These are phyloP conservation scores for Perdita meconis DNA, from an alignment of 2,888 invertebrate genomes.

Conservation along the genomic window DNA sequence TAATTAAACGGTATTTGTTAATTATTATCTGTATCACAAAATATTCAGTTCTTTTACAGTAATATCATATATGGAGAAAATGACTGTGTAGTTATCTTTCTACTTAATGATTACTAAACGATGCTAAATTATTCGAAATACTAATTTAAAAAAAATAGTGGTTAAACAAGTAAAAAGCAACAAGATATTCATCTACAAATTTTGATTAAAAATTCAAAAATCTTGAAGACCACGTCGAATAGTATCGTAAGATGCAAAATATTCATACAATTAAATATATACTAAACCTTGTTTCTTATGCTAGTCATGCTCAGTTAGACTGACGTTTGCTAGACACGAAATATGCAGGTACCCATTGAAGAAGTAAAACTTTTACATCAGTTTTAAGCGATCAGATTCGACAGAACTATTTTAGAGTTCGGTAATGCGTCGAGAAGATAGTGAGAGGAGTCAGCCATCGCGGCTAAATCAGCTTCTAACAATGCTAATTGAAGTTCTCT, in stretches of 20 bases:
- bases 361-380: constrained; percentile 38
- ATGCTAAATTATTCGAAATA: neutral
- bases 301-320: neutral
- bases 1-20: constrained; percentile 17
- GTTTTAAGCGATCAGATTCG: constrained; percentile 79
- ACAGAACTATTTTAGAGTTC: constrained; percentile 79
- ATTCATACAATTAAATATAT: constrained; percentile 2
- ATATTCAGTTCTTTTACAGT: constrained; percentile 46
- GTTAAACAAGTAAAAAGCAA: neutral
- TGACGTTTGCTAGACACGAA: constrained; percentile 23
- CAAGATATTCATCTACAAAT: neutral
- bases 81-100: constrained; percentile 15
- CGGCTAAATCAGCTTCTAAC: constrained; percentile 82
- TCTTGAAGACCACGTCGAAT: too few species aligned
- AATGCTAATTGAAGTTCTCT: constrained; percentile 90
- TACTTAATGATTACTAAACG: constrained; percentile 34
- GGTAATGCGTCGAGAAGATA: constrained; percentile 78
- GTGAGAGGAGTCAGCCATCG: constrained; percentile 79
- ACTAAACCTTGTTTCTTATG: constrained; percentile 11
- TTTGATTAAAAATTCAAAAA: too few species aligned
- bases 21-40: constrained; percentile 53
- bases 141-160: neutral
- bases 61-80: constrained; percentile 2
- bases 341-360: constrained; percentile 25
- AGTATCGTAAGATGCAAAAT: too few species aligned